phyloP scores from a whole-genome alignment of 1,140 invertebrate species.

The Nasonia giraulti region DNA sequence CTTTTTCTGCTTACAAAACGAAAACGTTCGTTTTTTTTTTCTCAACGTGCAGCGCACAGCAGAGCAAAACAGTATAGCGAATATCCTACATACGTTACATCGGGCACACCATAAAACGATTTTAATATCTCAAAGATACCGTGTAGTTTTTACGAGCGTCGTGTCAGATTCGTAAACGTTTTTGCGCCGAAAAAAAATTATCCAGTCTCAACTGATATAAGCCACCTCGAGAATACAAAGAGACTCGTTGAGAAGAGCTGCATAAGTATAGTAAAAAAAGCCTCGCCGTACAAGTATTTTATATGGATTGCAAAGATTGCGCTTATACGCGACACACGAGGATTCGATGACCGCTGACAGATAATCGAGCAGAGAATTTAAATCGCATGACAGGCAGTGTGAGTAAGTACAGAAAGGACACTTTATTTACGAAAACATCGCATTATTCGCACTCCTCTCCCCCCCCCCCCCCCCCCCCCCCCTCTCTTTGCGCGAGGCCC shows the following conservation, averaged over 20 bases:
- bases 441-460: neutral
- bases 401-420: conserved; percentile 14
- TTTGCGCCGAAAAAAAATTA: neutral
- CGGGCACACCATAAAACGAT: neutral
- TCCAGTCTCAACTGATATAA: neutral
- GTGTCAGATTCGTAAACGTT: neutral
- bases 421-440: conserved; percentile 25
- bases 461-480: no score
- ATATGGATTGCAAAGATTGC: neutral
- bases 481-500: neutral
- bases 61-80: neutral
- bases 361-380: conserved; percentile 34
- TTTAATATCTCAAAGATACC: neutral
- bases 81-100: neutral
- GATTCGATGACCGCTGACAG: conserved; percentile 15
- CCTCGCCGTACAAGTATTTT: neutral
- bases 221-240: no score
- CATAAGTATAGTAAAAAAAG: neutral
- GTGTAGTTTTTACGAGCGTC: neutral
- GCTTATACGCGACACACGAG: neutral
- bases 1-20: neutral
- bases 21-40: neutral
- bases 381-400: conserved; percentile 28
- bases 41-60: neutral
- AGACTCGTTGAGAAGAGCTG: neutral